Conservation (phyloP, 2,797 vertebrate species). For the Centroberyx gerrardi region DNA sequence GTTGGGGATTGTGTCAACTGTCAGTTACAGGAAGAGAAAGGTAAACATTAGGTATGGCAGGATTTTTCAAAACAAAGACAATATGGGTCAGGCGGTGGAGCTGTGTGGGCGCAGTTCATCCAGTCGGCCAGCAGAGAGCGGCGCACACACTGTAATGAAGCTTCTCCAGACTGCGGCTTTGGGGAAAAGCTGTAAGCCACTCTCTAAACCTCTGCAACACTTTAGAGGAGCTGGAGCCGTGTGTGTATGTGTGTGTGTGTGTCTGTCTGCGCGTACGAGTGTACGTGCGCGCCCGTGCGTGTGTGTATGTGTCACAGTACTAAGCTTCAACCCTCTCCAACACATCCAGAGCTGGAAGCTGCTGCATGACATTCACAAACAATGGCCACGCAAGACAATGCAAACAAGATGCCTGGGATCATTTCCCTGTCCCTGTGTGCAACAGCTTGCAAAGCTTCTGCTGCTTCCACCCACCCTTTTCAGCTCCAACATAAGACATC, state of each 20-base stretch:
- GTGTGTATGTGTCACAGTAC: constrained; percentile 53
- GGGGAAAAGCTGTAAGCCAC: constrained; percentile 37
- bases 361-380: constrained; percentile 75
- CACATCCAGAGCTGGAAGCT: constrained; percentile 70
- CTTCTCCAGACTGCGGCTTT: constrained; percentile 55
- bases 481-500: constrained; percentile 58
- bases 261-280: neutral
- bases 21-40: neutral
- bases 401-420: constrained; percentile 80
- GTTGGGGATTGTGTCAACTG: neutral
- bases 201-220: constrained; percentile 53
- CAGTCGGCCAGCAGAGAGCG: constrained; percentile 75
- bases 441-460: constrained; percentile 69
- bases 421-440: constrained; percentile 59
- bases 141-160: constrained; percentile 66
- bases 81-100: constrained; percentile 16
- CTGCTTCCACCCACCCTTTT: constrained; percentile 55
- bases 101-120: constrained; percentile 33
- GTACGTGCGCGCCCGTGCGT: neutral
- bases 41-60: neutral
- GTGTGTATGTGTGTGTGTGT: neutral
- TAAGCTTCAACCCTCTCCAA: constrained; percentile 70
- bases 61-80: neutral
- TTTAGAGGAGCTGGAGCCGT: constrained; percentile 49
- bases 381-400: constrained; percentile 78